These are phyloP conservation scores for Choristoneura fumiferana DNA, from an alignment of 1,140 invertebrate species.

Conservation along the genomic window DNA sequence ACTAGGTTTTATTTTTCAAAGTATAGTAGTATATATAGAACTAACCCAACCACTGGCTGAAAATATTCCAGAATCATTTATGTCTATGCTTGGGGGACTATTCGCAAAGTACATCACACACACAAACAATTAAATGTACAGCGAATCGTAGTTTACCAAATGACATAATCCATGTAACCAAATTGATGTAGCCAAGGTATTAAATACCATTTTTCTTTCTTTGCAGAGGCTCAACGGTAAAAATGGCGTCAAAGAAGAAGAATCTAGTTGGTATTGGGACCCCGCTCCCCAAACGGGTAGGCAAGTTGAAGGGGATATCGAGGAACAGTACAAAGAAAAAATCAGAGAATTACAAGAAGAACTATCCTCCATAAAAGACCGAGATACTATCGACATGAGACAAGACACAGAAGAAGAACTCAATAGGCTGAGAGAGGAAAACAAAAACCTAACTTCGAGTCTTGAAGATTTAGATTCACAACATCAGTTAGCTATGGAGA, in stretches of 20 bases:
- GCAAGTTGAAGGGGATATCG: slow-evolving; percentile 40
- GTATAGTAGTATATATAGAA: too few species aligned
- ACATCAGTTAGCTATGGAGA: slow-evolving; percentile 84
- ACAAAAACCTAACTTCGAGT: slow-evolving; percentile 78
- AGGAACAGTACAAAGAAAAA: slow-evolving; percentile 55
- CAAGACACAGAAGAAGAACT: slow-evolving; percentile 47
- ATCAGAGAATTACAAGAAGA: slow-evolving; percentile 62
- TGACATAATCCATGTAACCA: too few species aligned
- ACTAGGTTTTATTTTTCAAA: too few species aligned
- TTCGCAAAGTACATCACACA: too few species aligned
- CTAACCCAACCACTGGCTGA: too few species aligned
- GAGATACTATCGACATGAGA: slow-evolving; percentile 35
- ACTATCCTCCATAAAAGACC: slow-evolving; percentile 65
- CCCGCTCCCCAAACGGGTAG: slow-evolving; percentile 52
- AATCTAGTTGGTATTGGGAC: slow-evolving; percentile 80
- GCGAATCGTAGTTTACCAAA: too few species aligned
- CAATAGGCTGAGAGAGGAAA: slow-evolving; percentile 71
- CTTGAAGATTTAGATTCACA: slow-evolving; percentile 87
- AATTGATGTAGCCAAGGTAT: too few species aligned
- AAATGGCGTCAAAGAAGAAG: slow-evolving; percentile 72
- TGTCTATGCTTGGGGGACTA: too few species aligned
- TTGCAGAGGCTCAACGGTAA: slow-evolving; percentile 61
- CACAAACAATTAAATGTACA: too few species aligned
- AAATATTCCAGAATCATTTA: too few species aligned
- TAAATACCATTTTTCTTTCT: slow-evolving; percentile 37